Conservation (phyloP, 2,797 vertebrate genomes). For the Sphenopsis melanotis region DNA sequence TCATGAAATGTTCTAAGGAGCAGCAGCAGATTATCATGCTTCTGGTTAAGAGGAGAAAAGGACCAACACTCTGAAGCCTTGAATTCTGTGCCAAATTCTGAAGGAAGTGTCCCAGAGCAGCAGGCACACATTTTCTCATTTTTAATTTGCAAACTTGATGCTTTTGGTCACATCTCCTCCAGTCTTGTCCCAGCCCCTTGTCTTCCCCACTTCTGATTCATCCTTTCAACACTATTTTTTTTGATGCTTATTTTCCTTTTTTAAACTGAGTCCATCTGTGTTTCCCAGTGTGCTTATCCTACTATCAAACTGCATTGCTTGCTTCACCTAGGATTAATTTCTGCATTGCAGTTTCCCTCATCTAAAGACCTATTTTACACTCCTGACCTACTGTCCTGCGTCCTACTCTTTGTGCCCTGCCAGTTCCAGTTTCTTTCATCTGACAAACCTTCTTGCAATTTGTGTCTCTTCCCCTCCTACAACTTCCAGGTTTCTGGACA, state of each 20-base stretch:
- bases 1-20: not conserved
- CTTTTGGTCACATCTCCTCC: not conserved
- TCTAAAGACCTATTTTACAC: not conserved
- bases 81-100: not conserved
- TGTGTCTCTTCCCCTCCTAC: not conserved
- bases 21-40: not conserved
- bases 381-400: not conserved
- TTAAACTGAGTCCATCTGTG: not conserved
- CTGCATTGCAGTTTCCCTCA: not conserved
- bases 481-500: not conserved
- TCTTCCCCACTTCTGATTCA: not conserved
- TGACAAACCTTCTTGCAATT: not conserved
- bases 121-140: not conserved
- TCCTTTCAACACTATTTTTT: not conserved
- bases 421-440: not conserved
- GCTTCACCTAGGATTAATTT: not conserved
- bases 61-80: not conserved
- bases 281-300: not conserved
- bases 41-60: not conserved
- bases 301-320: not conserved
- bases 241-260: not conserved
- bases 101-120: not conserved
- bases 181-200: not conserved
- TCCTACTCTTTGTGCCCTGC: not conserved
- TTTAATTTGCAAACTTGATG: not conserved